phyloP scores from a whole-genome alignment of 2,113 vertebrate species.

The Leiothrix lutea region DNA sequence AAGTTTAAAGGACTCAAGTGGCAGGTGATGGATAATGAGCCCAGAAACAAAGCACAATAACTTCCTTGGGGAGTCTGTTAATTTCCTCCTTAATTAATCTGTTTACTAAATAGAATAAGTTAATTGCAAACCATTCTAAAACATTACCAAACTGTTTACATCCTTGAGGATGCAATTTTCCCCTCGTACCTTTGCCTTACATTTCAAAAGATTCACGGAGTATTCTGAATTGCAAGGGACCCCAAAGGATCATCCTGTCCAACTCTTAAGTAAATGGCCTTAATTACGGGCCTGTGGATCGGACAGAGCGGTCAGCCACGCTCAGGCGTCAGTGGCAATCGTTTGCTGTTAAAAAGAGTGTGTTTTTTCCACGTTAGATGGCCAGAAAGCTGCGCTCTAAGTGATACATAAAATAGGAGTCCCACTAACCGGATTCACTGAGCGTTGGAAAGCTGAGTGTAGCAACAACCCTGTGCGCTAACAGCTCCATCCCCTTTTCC shows the following conservation, averaged over 20 bases:
- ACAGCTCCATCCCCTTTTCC: accelerated
- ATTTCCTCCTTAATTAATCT: not conserved
- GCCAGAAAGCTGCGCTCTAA: not conserved
- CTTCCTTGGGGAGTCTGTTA: not conserved
- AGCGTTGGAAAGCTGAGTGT: accelerated
- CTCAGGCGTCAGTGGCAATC: accelerated
- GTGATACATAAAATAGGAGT: accelerated
- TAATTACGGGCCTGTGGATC: accelerated
- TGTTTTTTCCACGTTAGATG: accelerated
- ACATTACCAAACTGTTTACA: not conserved
- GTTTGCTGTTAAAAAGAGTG: accelerated
- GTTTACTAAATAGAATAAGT: not conserved
- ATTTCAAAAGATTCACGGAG: not conserved
- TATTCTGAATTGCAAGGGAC: no score
- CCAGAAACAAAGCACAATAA: not conserved
- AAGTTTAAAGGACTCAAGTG: not conserved
- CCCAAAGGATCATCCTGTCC: not conserved
- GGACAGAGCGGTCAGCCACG: accelerated
- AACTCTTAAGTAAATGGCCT: not conserved
- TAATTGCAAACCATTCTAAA: not conserved
- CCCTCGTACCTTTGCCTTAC: not conserved
- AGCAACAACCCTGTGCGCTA: accelerated
- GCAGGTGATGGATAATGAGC: not conserved
- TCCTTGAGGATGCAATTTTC: accelerated
- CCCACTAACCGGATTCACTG: accelerated